Evolutionary conservation across 2,113 vertebrate genomes (phyloP).

Genomic region (Gorsachius goisagi): DNA sequence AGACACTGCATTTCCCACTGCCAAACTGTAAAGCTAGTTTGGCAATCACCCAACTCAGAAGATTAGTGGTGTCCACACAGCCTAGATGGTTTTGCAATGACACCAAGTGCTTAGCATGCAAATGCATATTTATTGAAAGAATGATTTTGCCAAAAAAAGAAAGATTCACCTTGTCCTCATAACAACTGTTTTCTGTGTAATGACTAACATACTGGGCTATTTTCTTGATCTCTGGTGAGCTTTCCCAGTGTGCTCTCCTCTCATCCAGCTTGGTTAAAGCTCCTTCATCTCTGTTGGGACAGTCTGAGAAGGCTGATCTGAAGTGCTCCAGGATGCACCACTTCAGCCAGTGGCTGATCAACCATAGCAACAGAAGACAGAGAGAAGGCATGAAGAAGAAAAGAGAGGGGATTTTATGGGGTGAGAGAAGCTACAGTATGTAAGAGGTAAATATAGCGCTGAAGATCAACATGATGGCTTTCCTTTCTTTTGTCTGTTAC

Average conservation of each 20-base stretch:
- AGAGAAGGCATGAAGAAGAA: background rate
- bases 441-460: background rate
- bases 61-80: background rate
- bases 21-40: background rate
- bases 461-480: background rate
- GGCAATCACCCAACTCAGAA: background rate
- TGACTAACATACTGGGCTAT: background rate
- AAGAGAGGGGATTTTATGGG: background rate
- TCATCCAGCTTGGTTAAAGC: background rate
- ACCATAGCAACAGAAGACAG: background rate
- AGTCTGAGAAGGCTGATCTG: background rate
- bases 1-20: background rate
- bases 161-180: background rate
- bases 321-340: background rate
- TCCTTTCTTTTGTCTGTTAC: background rate
- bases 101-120: background rate
- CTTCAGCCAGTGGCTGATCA: background rate
- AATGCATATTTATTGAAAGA: background rate
- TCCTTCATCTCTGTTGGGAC: background rate
- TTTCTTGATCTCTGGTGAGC: background rate
- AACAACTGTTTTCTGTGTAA: background rate
- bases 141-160: background rate
- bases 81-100: background rate
- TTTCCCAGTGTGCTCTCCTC: background rate
- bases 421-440: background rate